A percentile compares a stretch with the other conserved stretches of the same genome.
Conservation (phyloP, 2,113 vertebrate genomes). For the Semicossyphus pulcher region DNA sequence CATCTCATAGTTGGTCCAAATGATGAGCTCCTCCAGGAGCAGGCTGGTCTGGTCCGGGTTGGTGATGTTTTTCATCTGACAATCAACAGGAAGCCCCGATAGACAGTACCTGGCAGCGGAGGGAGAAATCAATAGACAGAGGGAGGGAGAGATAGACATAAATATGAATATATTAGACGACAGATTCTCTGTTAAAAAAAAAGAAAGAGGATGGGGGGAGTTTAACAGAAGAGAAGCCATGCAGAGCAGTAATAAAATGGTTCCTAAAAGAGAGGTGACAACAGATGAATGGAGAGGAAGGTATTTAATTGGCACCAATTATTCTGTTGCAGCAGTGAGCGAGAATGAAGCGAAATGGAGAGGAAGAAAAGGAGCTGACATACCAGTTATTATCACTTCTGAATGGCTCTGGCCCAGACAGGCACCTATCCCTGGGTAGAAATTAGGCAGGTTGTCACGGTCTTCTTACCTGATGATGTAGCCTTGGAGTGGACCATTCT, state of each 20-base stretch:
- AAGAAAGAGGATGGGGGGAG: not conserved
- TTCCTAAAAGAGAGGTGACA: constrained; percentile 45
- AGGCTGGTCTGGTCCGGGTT: constrained; percentile 92
- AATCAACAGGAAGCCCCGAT: constrained; percentile 95
- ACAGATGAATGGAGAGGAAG: constrained; percentile 54
- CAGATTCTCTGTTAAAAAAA: not conserved
- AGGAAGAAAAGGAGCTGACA: constrained; percentile 55
- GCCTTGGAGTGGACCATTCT: constrained; percentile 95
- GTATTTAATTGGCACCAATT: constrained; percentile 73
- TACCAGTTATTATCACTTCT: constrained; percentile 63
- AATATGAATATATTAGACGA: constrained; percentile 30
- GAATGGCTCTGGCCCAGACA: constrained; percentile 46
- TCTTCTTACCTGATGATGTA: constrained; percentile 93
- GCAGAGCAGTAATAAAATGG: constrained; percentile 35
- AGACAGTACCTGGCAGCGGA: constrained; percentile 90
- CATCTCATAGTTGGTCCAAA: constrained; percentile 99
- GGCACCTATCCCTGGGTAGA: constrained; percentile 26
- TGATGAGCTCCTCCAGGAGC: constrained; percentile 97
- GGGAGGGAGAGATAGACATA: not conserved
- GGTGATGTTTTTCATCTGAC: constrained; percentile 97
- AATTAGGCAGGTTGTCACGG: constrained; percentile 32
- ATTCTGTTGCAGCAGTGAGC: constrained; percentile 51
- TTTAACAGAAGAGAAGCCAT: constrained; percentile 1
- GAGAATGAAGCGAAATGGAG: constrained; percentile 53
- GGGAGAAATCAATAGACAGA: constrained; percentile 31